Conservation (phyloP, 2,797 vertebrate genomes). For the Anomalospiza imberbis region DNA sequence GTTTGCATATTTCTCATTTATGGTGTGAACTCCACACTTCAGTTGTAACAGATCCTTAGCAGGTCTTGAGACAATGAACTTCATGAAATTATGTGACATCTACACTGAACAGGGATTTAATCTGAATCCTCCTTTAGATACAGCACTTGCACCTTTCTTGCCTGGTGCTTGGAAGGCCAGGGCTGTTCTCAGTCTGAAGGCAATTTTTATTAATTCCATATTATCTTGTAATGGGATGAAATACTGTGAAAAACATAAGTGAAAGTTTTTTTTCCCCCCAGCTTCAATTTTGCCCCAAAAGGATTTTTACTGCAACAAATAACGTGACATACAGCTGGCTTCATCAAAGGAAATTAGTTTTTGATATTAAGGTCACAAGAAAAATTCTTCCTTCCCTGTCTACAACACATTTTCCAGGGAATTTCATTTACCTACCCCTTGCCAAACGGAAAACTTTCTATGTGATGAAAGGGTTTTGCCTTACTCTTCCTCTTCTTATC, state of each 20-base stretch:
- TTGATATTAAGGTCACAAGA: background rate
- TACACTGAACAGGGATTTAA: background rate
- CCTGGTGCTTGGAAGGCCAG: background rate
- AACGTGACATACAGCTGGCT: background rate
- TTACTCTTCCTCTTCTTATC: background rate
- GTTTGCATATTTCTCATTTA: background rate
- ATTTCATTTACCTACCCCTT: background rate
- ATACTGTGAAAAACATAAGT: background rate
- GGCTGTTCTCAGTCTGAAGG: background rate
- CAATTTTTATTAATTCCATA: constrained; percentile 3
- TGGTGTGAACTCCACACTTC: background rate
- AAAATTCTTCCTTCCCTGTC: background rate
- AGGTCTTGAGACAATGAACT: background rate
- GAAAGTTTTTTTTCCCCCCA: background rate
- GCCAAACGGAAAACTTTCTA: background rate
- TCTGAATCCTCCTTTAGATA: background rate
- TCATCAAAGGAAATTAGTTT: constrained; percentile 19
- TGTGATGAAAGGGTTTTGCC: constrained; percentile 1
- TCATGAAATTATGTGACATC: background rate
- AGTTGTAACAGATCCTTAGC: background rate
- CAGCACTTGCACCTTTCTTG: background rate
- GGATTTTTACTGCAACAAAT: constrained; percentile 11
- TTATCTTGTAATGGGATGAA: background rate
- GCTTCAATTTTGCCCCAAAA: background rate
- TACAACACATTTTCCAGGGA: background rate